These are phyloP conservation scores for Halichondria panicea DNA, from an alignment of 37 sponge, comb jelly and placozoan species.

Conservation along the genomic window DNA sequence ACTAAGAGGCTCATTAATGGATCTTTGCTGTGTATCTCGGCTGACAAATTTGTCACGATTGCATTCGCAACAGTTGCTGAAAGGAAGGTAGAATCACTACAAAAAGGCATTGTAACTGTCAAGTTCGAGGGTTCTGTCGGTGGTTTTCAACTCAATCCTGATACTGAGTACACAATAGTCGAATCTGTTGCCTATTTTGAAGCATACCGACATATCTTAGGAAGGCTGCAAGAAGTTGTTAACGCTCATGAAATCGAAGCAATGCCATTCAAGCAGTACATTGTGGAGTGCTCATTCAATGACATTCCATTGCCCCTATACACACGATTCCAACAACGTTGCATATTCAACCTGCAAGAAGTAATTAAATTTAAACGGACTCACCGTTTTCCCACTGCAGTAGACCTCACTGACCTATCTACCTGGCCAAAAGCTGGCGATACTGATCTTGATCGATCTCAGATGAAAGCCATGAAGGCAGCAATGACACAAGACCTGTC, in stretches of 20 bases:
- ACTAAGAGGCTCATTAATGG: conserved; percentile 79
- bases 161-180: conserved; percentile 56
- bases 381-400: too few relatives aligned
- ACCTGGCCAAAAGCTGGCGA: conserved; percentile 41
- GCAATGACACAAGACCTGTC: conserved; percentile 81
- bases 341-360: too few relatives aligned
- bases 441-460: conserved; percentile 65
- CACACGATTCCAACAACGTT: too few relatives aligned
- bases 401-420: conserved; percentile 24
- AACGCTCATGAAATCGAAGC: conserved; percentile 73
- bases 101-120: conserved; percentile 42
- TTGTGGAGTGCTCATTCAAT: neutral
- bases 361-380: too few relatives aligned
- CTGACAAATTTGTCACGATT: conserved; percentile 32
- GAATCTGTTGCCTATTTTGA: conserved; percentile 92
- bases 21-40: conserved; percentile 80
- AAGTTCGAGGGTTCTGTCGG: conserved; percentile 35
- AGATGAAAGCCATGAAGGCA: conserved; percentile 69
- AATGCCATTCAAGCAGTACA: conserved; percentile 73
- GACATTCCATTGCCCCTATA: too few relatives aligned
- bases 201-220: conserved; percentile 78
- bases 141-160: neutral
- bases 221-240: conserved; percentile 63
- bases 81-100: conserved; percentile 60
- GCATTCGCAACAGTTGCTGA: conserved; percentile 80